Evolutionary conservation across 2,888 invertebrate species (phyloP).

Genomic region (Smittia aterrima): DNA sequence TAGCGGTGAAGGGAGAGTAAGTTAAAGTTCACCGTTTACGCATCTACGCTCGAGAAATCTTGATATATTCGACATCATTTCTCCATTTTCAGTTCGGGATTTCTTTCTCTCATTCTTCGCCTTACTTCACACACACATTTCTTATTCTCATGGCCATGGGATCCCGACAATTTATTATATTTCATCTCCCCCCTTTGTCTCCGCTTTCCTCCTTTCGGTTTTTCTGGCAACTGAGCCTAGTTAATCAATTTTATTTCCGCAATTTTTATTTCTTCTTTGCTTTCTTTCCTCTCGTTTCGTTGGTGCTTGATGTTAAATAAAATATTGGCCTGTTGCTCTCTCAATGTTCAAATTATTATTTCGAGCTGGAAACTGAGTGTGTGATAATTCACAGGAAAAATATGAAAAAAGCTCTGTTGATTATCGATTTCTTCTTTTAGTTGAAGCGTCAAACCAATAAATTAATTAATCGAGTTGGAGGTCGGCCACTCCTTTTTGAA

Average conservation of each 20-base stretch:
- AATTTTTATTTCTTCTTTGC: constrained; percentile 10
- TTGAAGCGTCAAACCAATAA: neutral
- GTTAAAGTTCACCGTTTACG: constrained; percentile 42
- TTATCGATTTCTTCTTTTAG: neutral
- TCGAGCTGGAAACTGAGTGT: neutral
- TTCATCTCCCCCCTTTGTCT: neutral
- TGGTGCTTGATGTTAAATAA: constrained; percentile 5
- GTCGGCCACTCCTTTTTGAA: constrained; percentile 26
- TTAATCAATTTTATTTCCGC: constrained; percentile 40
- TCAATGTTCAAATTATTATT: neutral
- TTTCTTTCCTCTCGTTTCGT: constrained; percentile 10
- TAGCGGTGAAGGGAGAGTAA: neutral
- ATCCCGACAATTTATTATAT: constrained; percentile 38
- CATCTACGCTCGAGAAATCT: constrained; percentile 25
- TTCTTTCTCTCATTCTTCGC: constrained; percentile 30
- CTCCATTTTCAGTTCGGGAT: constrained; percentile 35
- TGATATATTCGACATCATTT: constrained; percentile 41
- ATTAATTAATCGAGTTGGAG: constrained; percentile 19
- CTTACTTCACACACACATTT: constrained; percentile 24
- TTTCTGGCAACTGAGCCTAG: constrained; percentile 36
- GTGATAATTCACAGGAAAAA: neutral
- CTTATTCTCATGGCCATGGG: constrained; percentile 34
- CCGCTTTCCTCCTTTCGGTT: neutral
- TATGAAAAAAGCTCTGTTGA: neutral
- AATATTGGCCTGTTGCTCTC: constrained; percentile 36